Evolutionary conservation across 2,888 invertebrate genomes (phyloP), one percentile per base, ranked within the genome.

Genomic region (Pharmacophagus antenor): DNA sequence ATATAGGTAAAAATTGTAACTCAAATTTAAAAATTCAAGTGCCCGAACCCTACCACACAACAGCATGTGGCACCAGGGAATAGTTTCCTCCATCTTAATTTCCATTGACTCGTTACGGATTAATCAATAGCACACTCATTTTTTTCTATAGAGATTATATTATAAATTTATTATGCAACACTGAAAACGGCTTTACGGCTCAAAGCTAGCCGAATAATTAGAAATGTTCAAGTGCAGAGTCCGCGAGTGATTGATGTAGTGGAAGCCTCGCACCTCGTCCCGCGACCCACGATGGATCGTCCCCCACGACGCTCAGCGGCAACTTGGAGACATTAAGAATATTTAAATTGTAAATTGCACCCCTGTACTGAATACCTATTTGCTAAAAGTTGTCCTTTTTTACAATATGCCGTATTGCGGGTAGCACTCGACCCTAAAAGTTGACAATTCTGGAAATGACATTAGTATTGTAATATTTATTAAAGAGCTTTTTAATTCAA

Each of bases 201-300:
- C 78, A 82, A 80, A 80, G 76, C 77, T 73, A 72, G 76, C 77
- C 80, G 80, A 84, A 89, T 90, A 90, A 90, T 90, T 90, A 89
- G 84, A 88, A 90, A 88, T 88, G 83, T 88, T 88, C 84, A 80
- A 81, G 79, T 80, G 83, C 87, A 86, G 80, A 76, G 84, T 85
- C 88, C 89, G 82, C 85, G 81, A 85, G 87, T 89, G 89, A 90
- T 90, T 88, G 89, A 90, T 90, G 88, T 89, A 89, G 89, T 89
- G 88, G 87, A 89, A 90, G 82, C 74, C 78, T 67, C 65, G 63
- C 68, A 64, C 71, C 65, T 64, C 62, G 68, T 56, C 70, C 72
- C 67, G 66, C 63, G 62, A 57, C 71, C 69, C 68, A 67, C 65
- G 65, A 67, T 66, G 62, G 65, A 65, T 65, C 56, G 54, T 54